A percentile compares a stretch with the other conserved stretches of the same genome.
Conservation (phyloP, 1,140 invertebrate species). For the Steinernema khuongi region DNA sequence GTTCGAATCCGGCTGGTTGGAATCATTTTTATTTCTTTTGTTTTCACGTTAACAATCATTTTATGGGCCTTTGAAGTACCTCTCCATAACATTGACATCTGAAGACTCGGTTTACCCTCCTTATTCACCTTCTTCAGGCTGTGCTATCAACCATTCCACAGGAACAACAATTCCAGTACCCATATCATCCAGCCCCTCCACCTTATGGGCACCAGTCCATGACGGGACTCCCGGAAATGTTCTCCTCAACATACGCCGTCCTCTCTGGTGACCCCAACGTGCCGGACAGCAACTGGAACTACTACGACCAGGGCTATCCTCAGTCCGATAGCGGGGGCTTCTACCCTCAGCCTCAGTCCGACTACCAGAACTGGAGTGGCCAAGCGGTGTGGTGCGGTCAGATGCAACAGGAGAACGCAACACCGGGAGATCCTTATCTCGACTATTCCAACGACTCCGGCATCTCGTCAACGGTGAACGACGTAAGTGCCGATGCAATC, state of each 20-base stretch:
- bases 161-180: neutral
- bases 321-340: neutral
- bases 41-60: too few species aligned
- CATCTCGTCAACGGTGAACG: neutral
- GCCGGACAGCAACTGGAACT: neutral
- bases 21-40: too few species aligned
- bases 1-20: slow-evolving; percentile 48
- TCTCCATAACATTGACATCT: too few species aligned
- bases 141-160: neutral
- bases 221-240: neutral
- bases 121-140: too few species aligned
- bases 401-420: slow-evolving; percentile 4
- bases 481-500: neutral
- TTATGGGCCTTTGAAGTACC: too few species aligned
- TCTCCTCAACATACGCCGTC: slow-evolving; percentile 1
- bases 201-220: neutral
- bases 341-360: slow-evolving; percentile 3
- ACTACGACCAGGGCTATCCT: neutral
- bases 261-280: neutral
- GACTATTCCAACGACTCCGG: neutral
- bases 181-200: neutral
- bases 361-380: neutral
- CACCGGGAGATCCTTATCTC: neutral
- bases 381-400: neutral
- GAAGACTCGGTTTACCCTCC: too few species aligned